Conservation (phyloP, 2,113 vertebrate species). For the Silurus glanis region DNA sequence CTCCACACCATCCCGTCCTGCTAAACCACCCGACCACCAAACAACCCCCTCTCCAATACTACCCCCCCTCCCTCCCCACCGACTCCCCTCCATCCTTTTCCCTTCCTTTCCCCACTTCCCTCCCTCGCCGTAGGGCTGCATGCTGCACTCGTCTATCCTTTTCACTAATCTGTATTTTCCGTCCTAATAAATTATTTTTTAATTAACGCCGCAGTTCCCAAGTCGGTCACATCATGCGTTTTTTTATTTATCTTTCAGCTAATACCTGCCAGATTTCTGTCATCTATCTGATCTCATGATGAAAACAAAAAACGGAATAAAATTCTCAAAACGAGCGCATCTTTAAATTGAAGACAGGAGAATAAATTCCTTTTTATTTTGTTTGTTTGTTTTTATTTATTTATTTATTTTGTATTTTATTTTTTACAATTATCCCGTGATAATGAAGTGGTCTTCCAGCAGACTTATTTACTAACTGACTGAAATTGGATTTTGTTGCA, state of each 20-base stretch:
- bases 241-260: slow-evolving; percentile 10
- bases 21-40: neutral
- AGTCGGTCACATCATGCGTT: slow-evolving; percentile 3
- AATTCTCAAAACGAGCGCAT: slow-evolving; percentile 37
- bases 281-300: slow-evolving; percentile 31
- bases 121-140: neutral
- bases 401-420: slow-evolving; percentile 13
- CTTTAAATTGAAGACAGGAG: slow-evolving; percentile 49
- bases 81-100: too few species aligned
- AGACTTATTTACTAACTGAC: slow-evolving; percentile 49
- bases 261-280: slow-evolving; percentile 31
- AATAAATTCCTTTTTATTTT: slow-evolving; percentile 21
- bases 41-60: too few species aligned
- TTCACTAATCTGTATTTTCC: slow-evolving; percentile 51
- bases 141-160: slow-evolving; percentile 17
- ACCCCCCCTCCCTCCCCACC: too few species aligned
- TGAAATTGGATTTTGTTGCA: slow-evolving; percentile 49
- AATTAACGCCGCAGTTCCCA: slow-evolving; percentile 7
- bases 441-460: slow-evolving; percentile 48
- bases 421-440: slow-evolving; percentile 41
- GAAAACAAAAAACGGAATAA: slow-evolving; percentile 36
- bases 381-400: neutral
- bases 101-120: neutral
- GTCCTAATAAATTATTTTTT: slow-evolving; percentile 30
- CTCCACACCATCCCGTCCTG: neutral